A percentile compares a stretch with the other conserved stretches of the same genome.
Evolutionary conservation across 23 tunicate species (phyloP).

Genomic region (Halocynthia aurantium): DNA sequence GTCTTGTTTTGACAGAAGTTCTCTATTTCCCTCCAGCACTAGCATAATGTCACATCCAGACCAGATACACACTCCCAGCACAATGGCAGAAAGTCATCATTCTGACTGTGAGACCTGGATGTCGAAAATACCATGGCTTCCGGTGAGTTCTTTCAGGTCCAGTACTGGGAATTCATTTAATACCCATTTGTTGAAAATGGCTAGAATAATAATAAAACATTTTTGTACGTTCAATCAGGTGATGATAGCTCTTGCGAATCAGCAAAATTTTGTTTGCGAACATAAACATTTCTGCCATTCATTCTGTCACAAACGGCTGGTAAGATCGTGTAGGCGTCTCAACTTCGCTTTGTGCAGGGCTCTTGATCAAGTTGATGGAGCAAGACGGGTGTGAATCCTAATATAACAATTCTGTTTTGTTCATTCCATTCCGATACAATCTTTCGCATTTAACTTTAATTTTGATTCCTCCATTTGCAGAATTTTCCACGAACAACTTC

Average conservation of each 20-base stretch:
- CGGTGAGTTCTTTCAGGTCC: not conserved
- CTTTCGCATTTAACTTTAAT: too few relatives aligned
- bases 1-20: not conserved
- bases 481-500: too few relatives aligned
- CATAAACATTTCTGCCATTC: conserved; percentile 69
- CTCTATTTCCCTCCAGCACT: not conserved
- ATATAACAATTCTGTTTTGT: too few relatives aligned
- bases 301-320: conserved; percentile 64
- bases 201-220: not conserved
- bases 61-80: not conserved
- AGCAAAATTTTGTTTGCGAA: conserved; percentile 72
- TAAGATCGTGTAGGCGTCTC: conserved; percentile 54
- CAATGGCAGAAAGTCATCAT: too few relatives aligned
- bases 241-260: conserved; percentile 42
- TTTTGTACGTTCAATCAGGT: conserved; percentile 2
- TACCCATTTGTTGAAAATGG: not conserved
- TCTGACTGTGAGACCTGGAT: conserved; percentile 2
- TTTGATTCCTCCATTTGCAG: too few relatives aligned
- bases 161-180: too few relatives aligned
- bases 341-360: conserved; percentile 16
- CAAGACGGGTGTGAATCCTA: not conserved
- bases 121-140: conserved; percentile 12
- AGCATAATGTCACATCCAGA: conserved; percentile 5
- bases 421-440: too few relatives aligned
- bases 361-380: not conserved